Evolutionary conservation across 2,797 vertebrate species (phyloP), one percentile per base, ranked within the genome.

Genomic region (Limosa lapponica): DNA sequence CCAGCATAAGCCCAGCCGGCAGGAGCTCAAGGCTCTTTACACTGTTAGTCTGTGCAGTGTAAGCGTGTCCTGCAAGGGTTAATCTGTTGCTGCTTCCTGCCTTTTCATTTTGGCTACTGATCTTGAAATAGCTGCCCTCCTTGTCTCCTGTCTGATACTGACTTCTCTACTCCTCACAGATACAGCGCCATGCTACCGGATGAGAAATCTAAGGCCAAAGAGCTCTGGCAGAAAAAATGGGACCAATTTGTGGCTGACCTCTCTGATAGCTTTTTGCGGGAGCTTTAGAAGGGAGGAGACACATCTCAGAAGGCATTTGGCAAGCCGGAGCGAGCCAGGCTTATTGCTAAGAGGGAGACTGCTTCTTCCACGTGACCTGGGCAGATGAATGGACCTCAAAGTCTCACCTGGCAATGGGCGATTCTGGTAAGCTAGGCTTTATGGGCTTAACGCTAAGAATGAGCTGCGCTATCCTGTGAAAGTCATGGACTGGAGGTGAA

Each of bases 211-310:
- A 96, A 84, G 39, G 98, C 97, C 32, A 87, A 37, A 30, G 61
- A 77, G 24, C 74, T 97, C 93, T 99, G 99, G 99, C 97, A 98
- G 94, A 98, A 97, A 52, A 98, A 98, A 96, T 99, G 99, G 99
- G 95, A 99, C 49, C 65, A 89, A 18, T 99, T 99, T 94, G 96
- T 99, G 32, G 91, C 95, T 22, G 94, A 97, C 34, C 70, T 98
- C 78, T 94, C 86, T 44, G 85, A 90, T 11, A 61, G 79, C 62
- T 91, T 87, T 67, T 54, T 25, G 36, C 71, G 34, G 24, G 87
- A 94, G 48, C 78, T 87, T 48, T 96, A 96, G 73, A 54, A 67
- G 41, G 65, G 30, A 92, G 37, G 8, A 65, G 54, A 37, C 52
- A 59, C 49, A 13, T 75, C 44, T 81, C 44, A 77, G 87, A 91